Base-by-base conservation (phyloP, 2,888 invertebrate genomes). In the Heliconius cydno region DNA sequence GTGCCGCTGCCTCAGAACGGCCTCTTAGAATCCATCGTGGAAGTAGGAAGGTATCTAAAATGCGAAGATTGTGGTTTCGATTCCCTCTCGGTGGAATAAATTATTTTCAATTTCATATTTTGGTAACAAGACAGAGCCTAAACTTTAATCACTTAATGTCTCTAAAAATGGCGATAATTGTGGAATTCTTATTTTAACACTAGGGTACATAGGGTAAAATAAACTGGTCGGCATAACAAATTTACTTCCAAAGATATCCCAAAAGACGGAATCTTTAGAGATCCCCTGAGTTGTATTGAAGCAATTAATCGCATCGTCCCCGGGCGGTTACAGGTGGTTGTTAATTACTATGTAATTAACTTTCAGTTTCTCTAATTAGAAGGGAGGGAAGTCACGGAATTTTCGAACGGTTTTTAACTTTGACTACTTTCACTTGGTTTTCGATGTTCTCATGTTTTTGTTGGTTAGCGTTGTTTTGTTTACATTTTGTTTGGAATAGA, bases 321-420 rank as follows among this genome's bases (percentile, higher is more conserved):
- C 72, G 28, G 13, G 63, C 72, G 71, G 80, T 79, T 82, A 85
- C 84, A 85, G 84, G 84, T 83, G 84, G 82, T 74, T 80, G 76
- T 77, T 84, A 85, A 84, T 84, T 81, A 82, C 77, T 77, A 76
- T 73, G 30, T 77, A 80, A 82, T 80, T 82, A 70, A 82, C 79
- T 76, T 82, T 71, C 78, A 79, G 79, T 78, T 81, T 78, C 74
- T 71, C 82, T 82, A 80, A 81, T 83, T 83, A 80, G 67, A 41
- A 76, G 67, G 76, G 72, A 15, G n/a, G 78, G 76, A 77, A 70
- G 52, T 52, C 41, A 38, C 46, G 34, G 67, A 73, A 76, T 75
- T 68, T 78, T 60, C 46, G 75, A 78, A 78, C 41, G 80, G 63
- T 76, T 75, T 75, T 77, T 78, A 79, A 81, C 34, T 75, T 77